Conservation (phyloP, 2,113 vertebrate species). For the Antennarius striatus region DNA sequence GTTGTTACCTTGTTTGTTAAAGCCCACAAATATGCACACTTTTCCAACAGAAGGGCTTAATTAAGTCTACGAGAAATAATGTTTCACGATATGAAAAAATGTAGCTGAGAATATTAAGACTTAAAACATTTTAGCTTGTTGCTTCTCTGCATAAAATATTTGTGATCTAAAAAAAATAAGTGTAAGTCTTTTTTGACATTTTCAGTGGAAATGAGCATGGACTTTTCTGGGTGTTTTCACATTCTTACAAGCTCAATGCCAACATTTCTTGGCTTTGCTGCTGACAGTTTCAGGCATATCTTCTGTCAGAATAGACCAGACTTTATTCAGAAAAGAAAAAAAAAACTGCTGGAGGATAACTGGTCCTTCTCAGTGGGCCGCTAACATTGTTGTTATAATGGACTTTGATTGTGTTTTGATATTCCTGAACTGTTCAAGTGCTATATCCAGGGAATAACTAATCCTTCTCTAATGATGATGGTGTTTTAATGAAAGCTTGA, state of each 20-base stretch:
- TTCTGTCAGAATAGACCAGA: neutral
- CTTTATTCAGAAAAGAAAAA: neutral
- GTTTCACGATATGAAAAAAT: too few relatives aligned
- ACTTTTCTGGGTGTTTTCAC: neutral
- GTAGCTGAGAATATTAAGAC: too few relatives aligned
- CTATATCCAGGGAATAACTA: conserved; percentile 63
- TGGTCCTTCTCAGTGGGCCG: conserved; percentile 13
- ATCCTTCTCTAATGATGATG: conserved; percentile 78
- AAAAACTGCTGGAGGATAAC: neutral
- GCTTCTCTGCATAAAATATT: too few relatives aligned
- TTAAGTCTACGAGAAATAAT: too few relatives aligned
- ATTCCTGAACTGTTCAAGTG: conserved; percentile 58
- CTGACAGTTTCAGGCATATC: neutral
- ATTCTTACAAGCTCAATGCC: conserved; percentile 3
- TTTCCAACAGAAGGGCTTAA: too few relatives aligned
- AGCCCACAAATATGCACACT: too few relatives aligned
- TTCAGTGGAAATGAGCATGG: too few relatives aligned
- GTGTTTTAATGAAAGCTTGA: conserved; percentile 78
- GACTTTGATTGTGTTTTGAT: conserved; percentile 73
- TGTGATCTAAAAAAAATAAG: too few relatives aligned
- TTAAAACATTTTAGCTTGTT: too few relatives aligned
- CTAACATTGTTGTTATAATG: conserved; percentile 61
- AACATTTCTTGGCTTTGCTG: conserved; percentile 10
- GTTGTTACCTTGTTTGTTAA: too few relatives aligned
- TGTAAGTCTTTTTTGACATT: too few relatives aligned